These are phyloP conservation scores for Sebastes nivosus DNA, from an alignment of 2,797 vertebrate genomes.

Conservation along the genomic window DNA sequence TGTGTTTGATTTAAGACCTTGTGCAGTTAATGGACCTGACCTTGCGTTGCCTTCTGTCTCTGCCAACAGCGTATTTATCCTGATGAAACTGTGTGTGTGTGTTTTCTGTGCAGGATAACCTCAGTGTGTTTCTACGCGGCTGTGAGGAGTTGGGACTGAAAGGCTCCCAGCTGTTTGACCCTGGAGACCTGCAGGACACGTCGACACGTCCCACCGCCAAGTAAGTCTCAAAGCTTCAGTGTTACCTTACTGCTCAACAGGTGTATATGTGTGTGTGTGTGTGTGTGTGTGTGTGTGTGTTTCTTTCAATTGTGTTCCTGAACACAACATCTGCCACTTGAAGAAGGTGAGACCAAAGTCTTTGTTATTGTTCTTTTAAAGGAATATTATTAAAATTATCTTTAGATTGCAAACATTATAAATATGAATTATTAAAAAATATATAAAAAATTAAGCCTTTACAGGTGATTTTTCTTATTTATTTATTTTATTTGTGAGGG, in stretches of 20 bases:
- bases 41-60: not conserved
- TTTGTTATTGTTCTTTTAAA: too few species aligned
- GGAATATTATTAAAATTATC: too few species aligned
- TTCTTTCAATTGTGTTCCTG: not conserved
- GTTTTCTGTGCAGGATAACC: constrained; percentile 89
- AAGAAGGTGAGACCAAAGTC: too few species aligned
- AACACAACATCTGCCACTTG: not conserved
- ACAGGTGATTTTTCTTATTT: too few species aligned
- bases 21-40: constrained; percentile 5
- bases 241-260: not conserved
- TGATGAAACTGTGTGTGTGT: constrained; percentile 35
- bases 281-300: not conserved
- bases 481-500: too few species aligned
- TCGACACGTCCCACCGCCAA: constrained; percentile 85
- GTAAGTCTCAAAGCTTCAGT: constrained; percentile 79
- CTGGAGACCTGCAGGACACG: constrained; percentile 93
- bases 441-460: too few species aligned
- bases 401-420: too few species aligned
- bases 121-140: constrained; percentile 92
- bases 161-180: constrained; percentile 97
- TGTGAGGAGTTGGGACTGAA: constrained; percentile 97
- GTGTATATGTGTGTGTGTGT: not conserved
- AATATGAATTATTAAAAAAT: too few species aligned
- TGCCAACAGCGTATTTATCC: not conserved
- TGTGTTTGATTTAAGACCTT: not conserved